These are phyloP conservation scores for Clarias laeviceps DNA, from an alignment of 2,797 vertebrate genomes.

Conservation along the genomic window DNA sequence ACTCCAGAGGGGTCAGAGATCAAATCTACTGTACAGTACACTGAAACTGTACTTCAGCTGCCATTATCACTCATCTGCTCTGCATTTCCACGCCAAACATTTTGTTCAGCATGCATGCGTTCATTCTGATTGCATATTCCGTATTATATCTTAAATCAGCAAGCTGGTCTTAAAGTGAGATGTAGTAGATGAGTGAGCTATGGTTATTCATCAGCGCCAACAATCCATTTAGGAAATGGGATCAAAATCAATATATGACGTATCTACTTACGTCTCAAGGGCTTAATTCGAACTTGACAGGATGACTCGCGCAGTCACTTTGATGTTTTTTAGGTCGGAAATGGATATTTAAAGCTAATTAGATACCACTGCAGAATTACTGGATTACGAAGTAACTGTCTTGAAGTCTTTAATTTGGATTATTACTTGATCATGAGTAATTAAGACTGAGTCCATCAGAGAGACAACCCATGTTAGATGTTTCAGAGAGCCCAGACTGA, in stretches of 20 bases:
- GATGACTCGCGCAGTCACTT: background rate
- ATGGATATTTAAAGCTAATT: background rate
- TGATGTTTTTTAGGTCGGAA: background rate
- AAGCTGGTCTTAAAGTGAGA: background rate
- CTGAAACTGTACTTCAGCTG: background rate
- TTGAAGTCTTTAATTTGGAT: background rate
- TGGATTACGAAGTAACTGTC: background rate
- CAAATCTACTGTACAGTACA: constrained; percentile 9
- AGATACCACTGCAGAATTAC: background rate
- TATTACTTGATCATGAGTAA: background rate
- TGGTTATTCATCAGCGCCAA: background rate
- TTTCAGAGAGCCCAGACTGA: too few relatives aligned
- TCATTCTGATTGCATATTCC: background rate
- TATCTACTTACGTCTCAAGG: background rate
- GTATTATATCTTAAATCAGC: background rate
- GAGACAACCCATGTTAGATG: too few relatives aligned
- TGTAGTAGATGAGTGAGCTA: background rate
- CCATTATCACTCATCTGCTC: background rate
- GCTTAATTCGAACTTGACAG: background rate
- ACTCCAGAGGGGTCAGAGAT: background rate
- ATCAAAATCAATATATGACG: background rate
- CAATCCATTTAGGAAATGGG: background rate
- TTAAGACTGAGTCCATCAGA: too few relatives aligned
- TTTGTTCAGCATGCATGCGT: background rate
- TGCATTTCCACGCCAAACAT: background rate